Evolutionary conservation across 2,888 invertebrate species (phyloP).

Genomic region (Synergus itoensis): DNA sequence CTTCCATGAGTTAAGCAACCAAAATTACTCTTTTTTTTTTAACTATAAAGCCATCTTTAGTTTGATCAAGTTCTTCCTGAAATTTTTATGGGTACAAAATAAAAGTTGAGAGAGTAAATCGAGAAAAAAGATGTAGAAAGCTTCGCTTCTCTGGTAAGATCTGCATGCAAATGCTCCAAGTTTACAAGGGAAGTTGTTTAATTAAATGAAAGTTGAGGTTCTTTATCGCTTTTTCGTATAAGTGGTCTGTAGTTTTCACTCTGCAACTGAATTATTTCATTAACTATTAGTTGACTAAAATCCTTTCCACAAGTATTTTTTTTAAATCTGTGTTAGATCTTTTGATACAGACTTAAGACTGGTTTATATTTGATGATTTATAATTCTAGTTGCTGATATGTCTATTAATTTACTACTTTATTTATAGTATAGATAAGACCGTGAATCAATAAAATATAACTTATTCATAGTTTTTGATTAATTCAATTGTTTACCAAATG

Average conservation of each 20-base stretch:
- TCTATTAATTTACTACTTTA: too few relatives aligned
- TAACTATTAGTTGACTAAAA: background rate
- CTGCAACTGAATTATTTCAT: background rate
- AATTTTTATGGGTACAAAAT: constrained; percentile 6
- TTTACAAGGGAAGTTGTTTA: constrained; percentile 25
- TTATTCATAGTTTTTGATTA: too few relatives aligned
- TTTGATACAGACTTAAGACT: background rate
- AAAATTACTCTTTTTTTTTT: constrained; percentile 13
- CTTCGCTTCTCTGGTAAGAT: constrained; percentile 10
- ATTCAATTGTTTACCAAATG: too few relatives aligned
- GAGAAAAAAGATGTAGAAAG: constrained; percentile 29
- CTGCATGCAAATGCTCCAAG: constrained; percentile 35
- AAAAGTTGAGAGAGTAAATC: background rate
- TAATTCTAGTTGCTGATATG: too few relatives aligned
- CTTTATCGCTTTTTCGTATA: background rate
- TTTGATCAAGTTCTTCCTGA: constrained; percentile 20
- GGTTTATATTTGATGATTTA: background rate
- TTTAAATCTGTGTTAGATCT: background rate
- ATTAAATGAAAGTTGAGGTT: constrained; percentile 36
- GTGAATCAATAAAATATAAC: too few relatives aligned
- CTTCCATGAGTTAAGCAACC: constrained; percentile 8
- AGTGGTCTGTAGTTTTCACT: constrained; percentile 25
- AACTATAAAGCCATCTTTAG: background rate
- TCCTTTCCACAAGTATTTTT: background rate
- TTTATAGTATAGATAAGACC: too few relatives aligned